Conservation (phyloP, 2,888 invertebrate genomes). For the Campoletis raptor region DNA sequence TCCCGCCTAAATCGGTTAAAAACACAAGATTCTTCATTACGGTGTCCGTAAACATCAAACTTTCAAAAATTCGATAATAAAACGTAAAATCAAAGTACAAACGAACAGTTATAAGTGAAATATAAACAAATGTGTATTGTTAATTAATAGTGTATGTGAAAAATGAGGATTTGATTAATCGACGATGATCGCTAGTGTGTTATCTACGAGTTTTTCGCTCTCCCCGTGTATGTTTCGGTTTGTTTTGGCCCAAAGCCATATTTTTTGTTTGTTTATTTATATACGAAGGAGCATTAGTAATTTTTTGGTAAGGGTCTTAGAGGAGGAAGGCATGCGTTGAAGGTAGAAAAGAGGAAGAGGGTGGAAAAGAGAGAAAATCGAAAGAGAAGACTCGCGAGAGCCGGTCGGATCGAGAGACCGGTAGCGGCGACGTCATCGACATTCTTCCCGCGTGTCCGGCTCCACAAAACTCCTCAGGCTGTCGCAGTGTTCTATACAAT, state of each 20-base stretch:
- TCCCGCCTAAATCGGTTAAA: constrained; percentile 4
- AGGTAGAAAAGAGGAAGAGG: not conserved
- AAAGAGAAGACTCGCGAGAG: not conserved
- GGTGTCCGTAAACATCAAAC: not conserved
- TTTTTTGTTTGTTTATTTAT: not conserved
- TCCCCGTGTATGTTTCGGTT: constrained; percentile 12
- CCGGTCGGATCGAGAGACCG: constrained; percentile 31
- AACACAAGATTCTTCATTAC: not conserved
- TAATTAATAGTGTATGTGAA: not conserved
- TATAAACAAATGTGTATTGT: not conserved
- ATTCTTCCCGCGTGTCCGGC: constrained; percentile 47
- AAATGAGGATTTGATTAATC: not conserved
- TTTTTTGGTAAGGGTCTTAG: not conserved
- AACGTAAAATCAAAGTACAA: not conserved
- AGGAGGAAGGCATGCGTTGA: constrained; percentile 2
- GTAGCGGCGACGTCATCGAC: constrained; percentile 49
- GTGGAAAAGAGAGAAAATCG: constrained; percentile 21
- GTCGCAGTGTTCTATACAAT: constrained; percentile 32
- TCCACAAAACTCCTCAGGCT: constrained; percentile 24
- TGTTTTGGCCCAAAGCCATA: not conserved
- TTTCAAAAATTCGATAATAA: not conserved
- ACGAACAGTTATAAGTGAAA: not conserved
- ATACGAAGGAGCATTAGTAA: not conserved
- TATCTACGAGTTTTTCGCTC: constrained; percentile 12
- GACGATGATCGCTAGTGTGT: constrained; percentile 5